phyloP scores from a whole-genome alignment of 2,888 invertebrate species.

The Pachliopta kotzebuea region DNA sequence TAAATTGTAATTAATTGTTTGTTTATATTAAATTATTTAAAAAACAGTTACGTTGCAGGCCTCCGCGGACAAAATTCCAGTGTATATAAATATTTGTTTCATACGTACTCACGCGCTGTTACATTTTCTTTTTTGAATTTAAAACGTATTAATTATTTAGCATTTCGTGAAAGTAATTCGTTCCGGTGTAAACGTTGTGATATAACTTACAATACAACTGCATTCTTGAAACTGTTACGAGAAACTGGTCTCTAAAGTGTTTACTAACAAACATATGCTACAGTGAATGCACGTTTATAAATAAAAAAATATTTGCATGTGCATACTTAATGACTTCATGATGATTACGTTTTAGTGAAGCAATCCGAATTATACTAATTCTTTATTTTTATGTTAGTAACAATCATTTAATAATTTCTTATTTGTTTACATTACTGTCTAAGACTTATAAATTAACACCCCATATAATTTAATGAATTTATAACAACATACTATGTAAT shows the following conservation, averaged over 20 bases:
- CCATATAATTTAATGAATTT: background rate
- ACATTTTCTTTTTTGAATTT: conserved; percentile 8
- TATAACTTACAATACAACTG: conserved; percentile 12
- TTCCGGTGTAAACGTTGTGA: conserved; percentile 17
- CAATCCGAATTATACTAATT: too few relatives aligned
- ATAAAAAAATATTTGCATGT: background rate
- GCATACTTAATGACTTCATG: too few relatives aligned
- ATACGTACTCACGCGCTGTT: conserved; percentile 16
- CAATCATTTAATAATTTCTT: background rate
- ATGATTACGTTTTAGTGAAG: too few relatives aligned
- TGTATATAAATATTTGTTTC: conserved; percentile 10
- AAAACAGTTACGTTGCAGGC: conserved; percentile 15
- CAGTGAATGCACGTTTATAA: background rate
- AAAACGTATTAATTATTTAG: conserved; percentile 11
- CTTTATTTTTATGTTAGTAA: too few relatives aligned
- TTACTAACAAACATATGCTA: background rate
- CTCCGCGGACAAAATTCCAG: conserved; percentile 1
- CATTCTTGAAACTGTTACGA: background rate
- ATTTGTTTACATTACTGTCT: background rate
- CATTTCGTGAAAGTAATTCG: conserved; percentile 17
- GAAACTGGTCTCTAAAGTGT: background rate
- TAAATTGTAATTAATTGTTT: background rate
- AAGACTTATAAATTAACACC: background rate
- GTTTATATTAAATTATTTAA: background rate
- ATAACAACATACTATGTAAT: background rate